Conservation (phyloP, 2,797 vertebrate species). For the Scolopax bukidnonensis region DNA sequence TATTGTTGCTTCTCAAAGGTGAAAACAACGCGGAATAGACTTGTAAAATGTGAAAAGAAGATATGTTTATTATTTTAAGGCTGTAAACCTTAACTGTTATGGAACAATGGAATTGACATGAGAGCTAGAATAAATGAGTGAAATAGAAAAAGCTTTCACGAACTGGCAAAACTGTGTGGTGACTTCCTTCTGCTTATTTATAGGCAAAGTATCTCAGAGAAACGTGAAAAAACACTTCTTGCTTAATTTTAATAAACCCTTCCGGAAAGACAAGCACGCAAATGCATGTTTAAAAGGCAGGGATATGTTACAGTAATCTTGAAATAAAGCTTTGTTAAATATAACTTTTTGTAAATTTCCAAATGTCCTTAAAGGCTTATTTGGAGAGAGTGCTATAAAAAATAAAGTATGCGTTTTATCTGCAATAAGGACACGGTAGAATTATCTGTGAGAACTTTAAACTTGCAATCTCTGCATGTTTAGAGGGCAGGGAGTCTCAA, state of each 20-base stretch:
- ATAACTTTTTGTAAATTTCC: background rate
- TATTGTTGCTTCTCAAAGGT: constrained; percentile 58
- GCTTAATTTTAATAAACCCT: background rate
- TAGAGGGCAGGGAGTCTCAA: background rate
- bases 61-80: constrained; percentile 28
- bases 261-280: background rate
- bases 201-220: accelerated
- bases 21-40: constrained; percentile 21
- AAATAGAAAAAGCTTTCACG: constrained; percentile 46
- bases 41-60: constrained; percentile 59
- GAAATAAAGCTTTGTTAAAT: background rate
- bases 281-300: background rate
- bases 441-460: background rate
- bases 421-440: background rate
- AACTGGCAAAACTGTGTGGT: constrained; percentile 10
- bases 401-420: background rate
- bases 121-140: constrained; percentile 67
- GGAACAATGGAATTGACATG: constrained; percentile 42
- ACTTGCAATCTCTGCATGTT: background rate
- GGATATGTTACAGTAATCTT: background rate
- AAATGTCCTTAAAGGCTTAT: background rate
- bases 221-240: background rate
- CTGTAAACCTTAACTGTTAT: constrained; percentile 53
- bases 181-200: background rate
- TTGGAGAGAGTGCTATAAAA: background rate